phyloP scores from a whole-genome alignment of 2,797 vertebrate species.

The Otolemur crassicaudatus region DNA sequence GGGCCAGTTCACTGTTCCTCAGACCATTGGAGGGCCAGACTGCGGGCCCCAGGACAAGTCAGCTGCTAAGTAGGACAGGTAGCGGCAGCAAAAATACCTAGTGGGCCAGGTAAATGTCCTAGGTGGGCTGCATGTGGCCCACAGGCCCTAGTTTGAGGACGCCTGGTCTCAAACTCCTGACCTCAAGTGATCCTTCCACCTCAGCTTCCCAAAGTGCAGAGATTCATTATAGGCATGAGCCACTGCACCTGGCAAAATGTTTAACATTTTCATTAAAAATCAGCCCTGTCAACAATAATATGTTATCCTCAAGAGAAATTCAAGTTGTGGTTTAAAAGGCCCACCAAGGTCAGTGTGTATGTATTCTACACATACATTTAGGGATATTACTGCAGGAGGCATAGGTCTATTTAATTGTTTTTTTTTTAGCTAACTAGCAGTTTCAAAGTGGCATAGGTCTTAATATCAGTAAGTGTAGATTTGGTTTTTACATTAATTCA shows the following conservation, averaged over 20 bases:
- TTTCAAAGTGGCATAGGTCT: neutral
- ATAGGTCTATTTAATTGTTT: neutral
- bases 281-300: neutral
- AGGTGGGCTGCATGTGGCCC: too few species aligned
- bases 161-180: neutral
- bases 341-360: neutral
- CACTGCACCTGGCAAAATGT: neutral
- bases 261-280: slow-evolving; percentile 4
- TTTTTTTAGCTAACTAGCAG: too few species aligned
- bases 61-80: too few species aligned
- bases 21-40: too few species aligned
- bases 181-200: neutral
- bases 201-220: neutral
- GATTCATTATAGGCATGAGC: neutral
- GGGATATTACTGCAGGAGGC: neutral
- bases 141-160: too few species aligned
- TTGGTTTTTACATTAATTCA: neutral
- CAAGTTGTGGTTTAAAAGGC: neutral
- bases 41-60: too few species aligned
- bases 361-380: slow-evolving; percentile 3
- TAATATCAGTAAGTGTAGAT: neutral
- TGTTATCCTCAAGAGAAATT: neutral
- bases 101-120: too few species aligned
- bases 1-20: too few species aligned
- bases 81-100: too few species aligned